Conservation (phyloP, 2,797 vertebrate genomes). For the Neosilurus mollespiculum region DNA sequence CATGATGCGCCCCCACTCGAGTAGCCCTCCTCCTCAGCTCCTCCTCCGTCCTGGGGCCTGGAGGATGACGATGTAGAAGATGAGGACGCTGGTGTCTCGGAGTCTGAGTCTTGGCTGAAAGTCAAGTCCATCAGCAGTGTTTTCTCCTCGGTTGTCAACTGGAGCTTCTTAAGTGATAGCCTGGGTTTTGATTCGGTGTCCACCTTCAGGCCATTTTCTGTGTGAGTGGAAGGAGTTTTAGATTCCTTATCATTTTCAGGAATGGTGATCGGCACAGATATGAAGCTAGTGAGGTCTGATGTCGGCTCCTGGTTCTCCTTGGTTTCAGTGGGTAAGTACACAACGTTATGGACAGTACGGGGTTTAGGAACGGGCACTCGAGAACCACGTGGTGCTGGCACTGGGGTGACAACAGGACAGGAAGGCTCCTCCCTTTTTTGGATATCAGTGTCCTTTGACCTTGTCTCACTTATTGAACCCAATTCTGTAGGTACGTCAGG, state of each 20-base stretch:
- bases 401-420: slow-evolving; percentile 43
- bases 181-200: slow-evolving; percentile 62
- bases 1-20: slow-evolving; percentile 61
- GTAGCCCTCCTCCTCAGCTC: slow-evolving; percentile 70
- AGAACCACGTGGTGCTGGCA: slow-evolving; percentile 67
- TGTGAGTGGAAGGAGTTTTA: neutral
- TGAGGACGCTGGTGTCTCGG: slow-evolving; percentile 64
- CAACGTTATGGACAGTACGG: slow-evolving; percentile 58
- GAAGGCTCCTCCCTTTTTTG: neutral
- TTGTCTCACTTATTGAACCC: slow-evolving; percentile 19
- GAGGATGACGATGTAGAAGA: slow-evolving; percentile 74
- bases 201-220: slow-evolving; percentile 28
- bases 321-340: slow-evolving; percentile 28
- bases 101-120: slow-evolving; percentile 73
- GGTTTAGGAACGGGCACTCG: slow-evolving; percentile 68
- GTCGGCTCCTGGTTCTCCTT: neutral
- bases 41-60: slow-evolving; percentile 65
- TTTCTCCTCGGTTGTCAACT: slow-evolving; percentile 73
- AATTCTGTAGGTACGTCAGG: slow-evolving; percentile 13
- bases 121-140: slow-evolving; percentile 74
- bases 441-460: neutral
- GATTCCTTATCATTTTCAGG: neutral
- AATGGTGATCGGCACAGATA: neutral
- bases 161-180: slow-evolving; percentile 72
- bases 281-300: slow-evolving; percentile 12